phyloP scores from a whole-genome alignment of 2,888 invertebrate genomes.

The Agonopterix arenella region DNA sequence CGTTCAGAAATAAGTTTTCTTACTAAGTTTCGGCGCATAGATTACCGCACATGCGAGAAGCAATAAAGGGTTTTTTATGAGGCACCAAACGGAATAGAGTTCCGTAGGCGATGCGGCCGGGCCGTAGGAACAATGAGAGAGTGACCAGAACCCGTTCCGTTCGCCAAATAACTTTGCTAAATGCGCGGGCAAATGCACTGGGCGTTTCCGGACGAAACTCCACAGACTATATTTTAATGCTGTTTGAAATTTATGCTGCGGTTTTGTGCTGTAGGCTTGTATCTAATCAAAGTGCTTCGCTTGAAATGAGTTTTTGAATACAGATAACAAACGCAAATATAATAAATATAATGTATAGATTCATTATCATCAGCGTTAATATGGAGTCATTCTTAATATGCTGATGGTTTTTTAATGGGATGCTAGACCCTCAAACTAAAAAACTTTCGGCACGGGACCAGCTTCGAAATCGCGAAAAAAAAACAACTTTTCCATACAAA shows the following conservation, averaged over 20 bases:
- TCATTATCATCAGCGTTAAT: too few species aligned
- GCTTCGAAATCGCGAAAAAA: too few species aligned
- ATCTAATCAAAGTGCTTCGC: constrained; percentile 2
- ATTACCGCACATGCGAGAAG: constrained; percentile 38
- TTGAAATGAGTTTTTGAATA: too few species aligned
- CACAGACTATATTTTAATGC: constrained; percentile 27
- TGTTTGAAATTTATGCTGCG: constrained; percentile 27
- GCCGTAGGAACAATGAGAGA: constrained; percentile 40
- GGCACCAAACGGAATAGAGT: constrained; percentile 44
- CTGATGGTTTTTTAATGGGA: too few species aligned
- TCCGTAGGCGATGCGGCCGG: constrained; percentile 34
- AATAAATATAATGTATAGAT: too few species aligned
- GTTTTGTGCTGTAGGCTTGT: constrained; percentile 11
- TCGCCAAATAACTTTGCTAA: constrained; percentile 45
- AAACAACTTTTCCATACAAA: too few species aligned
- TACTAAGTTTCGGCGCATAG: constrained; percentile 32
- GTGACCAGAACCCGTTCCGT: constrained; percentile 18
- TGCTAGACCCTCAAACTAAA: too few species aligned
- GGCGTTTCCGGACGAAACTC: constrained; percentile 30
- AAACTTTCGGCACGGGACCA: too few species aligned
- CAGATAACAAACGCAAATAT: too few species aligned
- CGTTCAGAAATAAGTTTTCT: constrained; percentile 3
- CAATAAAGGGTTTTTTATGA: constrained; percentile 58
- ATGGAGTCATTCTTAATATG: too few species aligned
- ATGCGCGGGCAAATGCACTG: constrained; percentile 53